Evolutionary conservation across 2,888 invertebrate species (phyloP).

Genomic region (Mimumesa dahlbomi): DNA sequence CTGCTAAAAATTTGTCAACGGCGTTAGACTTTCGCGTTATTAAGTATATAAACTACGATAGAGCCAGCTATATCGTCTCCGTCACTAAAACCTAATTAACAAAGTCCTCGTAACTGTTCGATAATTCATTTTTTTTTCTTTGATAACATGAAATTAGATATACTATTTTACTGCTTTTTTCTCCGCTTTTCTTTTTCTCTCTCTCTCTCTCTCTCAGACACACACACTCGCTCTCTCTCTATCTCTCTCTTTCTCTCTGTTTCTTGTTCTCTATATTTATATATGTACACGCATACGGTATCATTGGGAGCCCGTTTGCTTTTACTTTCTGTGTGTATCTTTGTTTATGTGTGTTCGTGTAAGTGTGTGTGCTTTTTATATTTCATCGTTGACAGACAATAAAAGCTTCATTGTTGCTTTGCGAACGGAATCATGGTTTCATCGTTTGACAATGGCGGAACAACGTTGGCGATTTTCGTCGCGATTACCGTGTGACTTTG

Average conservation of each 20-base stretch:
- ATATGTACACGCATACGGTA: slow-evolving; percentile 47
- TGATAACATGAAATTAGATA: slow-evolving; percentile 51
- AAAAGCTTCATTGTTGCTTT: not conserved
- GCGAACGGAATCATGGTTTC: not conserved
- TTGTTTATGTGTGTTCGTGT: too few relatives aligned
- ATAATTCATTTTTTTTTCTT: slow-evolving; percentile 51
- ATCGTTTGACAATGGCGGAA: not conserved
- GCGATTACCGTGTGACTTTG: too few relatives aligned
- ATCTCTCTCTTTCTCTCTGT: not conserved
- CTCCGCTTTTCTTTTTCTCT: not conserved
- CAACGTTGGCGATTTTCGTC: too few relatives aligned
- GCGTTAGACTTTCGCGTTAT: slow-evolving; percentile 58
- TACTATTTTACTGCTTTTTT: slow-evolving; percentile 11
- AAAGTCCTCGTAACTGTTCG: slow-evolving; percentile 65
- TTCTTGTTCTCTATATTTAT: slow-evolving; percentile 50
- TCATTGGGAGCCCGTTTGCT: slow-evolving; percentile 45
- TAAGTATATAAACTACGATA: slow-evolving; percentile 74
- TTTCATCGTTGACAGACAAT: not conserved
- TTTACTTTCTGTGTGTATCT: slow-evolving; percentile 2
- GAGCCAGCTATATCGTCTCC: slow-evolving; percentile 77
- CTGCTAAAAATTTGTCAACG: slow-evolving; percentile 61
- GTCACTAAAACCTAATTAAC: slow-evolving; percentile 75
- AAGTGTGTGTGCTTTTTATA: too few relatives aligned
- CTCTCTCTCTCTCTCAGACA: not conserved
- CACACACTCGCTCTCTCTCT: not conserved